Evolutionary conservation across 2,113 vertebrate species (phyloP), one percentile per base, ranked within the genome.

Genomic region (Phainopepla nitens): DNA sequence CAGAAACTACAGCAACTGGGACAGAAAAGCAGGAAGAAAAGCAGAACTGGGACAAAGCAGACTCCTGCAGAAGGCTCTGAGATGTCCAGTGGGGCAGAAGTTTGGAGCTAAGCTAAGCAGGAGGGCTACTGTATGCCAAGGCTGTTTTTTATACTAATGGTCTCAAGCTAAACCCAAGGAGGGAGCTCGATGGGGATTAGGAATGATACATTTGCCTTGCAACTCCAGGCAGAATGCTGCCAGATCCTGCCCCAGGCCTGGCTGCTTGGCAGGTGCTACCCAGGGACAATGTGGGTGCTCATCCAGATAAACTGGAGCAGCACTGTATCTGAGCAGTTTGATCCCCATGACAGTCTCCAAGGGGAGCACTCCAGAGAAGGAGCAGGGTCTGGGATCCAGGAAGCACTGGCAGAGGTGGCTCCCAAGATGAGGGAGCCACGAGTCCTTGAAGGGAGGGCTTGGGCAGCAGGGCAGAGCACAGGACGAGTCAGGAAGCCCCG

Each of bases 401-500:
- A 85, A 70, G 11, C 2, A 4, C 29, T 19, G 33, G 21, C 47
- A 84, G 82, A 87, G 41, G n/a, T 1, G 3, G 15, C 11, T 75
- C 15, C 41, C 1, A 4, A 36, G 22, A 24, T 0, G 0, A 29
- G 28, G 36, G 62, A 75, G 17, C 24, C 29, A n/a, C 0, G 6
- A 15, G 21, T 60, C 3, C 41, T 25, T 36, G 15, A n/a, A 29
- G 15, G 42, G 15, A 76, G 54, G 21, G 31, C 49, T 87, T 54
- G 58, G 45, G 28, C 3, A 20, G 50, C 15, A 54, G 69, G 41
- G 19, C 57, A 91, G 39, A 35, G n/a, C 5, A 10, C 5, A 15
- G 31, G 20, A 65, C 8, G 3, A 35, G 20, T 54, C 64, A 58
- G 53, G 53, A 68, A 71, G 28, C 35, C 10, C n/a, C 19, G n/a